A percentile compares a stretch with the other conserved stretches of the same genome.
These are phyloP conservation scores for Protonemura montana DNA, from an alignment of 2,888 invertebrate species.

Conservation along the genomic window DNA sequence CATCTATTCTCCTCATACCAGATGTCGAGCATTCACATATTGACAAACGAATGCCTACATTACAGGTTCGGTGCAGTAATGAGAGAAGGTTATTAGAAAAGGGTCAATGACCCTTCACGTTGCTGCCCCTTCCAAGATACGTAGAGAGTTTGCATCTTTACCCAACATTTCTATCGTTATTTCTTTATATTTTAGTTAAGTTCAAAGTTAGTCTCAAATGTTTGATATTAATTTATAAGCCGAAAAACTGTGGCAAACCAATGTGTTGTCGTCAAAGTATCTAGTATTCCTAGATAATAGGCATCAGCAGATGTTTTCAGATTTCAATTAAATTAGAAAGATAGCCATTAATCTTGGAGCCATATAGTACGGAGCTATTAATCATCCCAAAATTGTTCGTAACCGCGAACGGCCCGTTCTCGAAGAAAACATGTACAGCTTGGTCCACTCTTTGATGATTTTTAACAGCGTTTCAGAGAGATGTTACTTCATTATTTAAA, in stretches of 20 bases:
- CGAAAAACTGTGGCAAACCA: no score
- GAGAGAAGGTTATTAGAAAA: no score
- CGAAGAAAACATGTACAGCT: not conserved
- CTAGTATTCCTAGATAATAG: not conserved
- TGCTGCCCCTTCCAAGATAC: no score
- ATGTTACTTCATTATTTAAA: not conserved
- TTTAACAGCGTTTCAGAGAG: not conserved
- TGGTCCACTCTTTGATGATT: not conserved
- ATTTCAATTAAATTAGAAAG: slow-evolving; percentile 19
- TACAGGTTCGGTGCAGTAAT: not conserved
- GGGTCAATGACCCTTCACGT: no score
- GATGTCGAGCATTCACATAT: not conserved
- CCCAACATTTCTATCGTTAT: no score
- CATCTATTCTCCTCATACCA: not conserved
- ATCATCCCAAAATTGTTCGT: not conserved
- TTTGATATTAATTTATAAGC: no score
- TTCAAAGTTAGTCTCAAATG: no score
- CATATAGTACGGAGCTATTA: slow-evolving; percentile 15
- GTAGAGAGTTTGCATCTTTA: no score
- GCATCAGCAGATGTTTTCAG: slow-evolving; percentile 27
- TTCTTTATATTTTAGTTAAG: no score
- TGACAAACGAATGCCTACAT: not conserved
- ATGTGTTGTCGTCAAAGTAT: no score
- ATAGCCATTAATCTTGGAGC: not conserved
- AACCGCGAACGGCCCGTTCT: not conserved